Percentiles rank a stretch among this genome's conserved stretches.
Conservation (phyloP, 2,888 invertebrate genomes). For the Scaptomyza cyrtandrae region DNA sequence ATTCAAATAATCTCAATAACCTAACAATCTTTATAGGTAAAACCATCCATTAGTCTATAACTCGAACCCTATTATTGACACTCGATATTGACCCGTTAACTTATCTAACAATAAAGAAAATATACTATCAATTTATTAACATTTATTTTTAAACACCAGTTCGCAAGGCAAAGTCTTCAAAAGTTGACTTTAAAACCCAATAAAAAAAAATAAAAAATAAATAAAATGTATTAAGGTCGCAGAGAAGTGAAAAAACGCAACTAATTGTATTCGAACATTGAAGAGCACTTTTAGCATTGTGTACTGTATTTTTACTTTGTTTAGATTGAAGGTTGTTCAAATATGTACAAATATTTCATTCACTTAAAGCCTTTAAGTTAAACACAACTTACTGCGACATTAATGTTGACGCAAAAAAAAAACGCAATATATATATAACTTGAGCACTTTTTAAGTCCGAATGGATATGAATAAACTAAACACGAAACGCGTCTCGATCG, state of each 20-base stretch:
- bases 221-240: slow-evolving; percentile 11
- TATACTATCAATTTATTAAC: neutral
- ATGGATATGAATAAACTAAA: neutral
- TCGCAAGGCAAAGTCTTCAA: neutral
- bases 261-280: slow-evolving; percentile 20
- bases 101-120: neutral
- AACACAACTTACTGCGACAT: slow-evolving; percentile 18
- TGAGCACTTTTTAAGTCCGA: neutral
- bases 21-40: neutral
- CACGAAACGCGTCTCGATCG: neutral
- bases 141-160: neutral
- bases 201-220: neutral
- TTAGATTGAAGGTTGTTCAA: slow-evolving; percentile 23
- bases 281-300: slow-evolving; percentile 3
- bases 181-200: slow-evolving; percentile 13
- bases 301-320: slow-evolving; percentile 5
- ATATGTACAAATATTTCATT: slow-evolving; percentile 7
- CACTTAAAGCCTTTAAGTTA: slow-evolving; percentile 1
- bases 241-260: neutral
- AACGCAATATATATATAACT: neutral
- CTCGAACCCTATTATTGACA: neutral
- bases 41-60: neutral
- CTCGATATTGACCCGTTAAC: neutral
- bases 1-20: too few relatives aligned
- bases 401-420: neutral